Percentiles rank a stretch among this genome's conserved stretches.
phyloP scores from a whole-genome alignment of 2,113 vertebrate species.

The Gnathonemus longibarbis region DNA sequence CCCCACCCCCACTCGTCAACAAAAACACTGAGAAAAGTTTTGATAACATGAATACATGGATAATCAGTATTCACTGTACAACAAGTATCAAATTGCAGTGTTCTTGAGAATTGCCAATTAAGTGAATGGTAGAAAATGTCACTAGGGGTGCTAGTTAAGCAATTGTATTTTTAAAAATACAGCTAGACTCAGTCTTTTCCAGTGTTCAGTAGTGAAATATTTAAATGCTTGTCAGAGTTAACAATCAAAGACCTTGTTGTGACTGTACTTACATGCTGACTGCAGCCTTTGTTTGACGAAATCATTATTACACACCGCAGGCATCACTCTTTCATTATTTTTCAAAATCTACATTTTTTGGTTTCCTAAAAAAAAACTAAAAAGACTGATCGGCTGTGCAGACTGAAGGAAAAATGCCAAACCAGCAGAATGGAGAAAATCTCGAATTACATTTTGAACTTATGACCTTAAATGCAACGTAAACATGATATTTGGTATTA shows the following conservation, averaged over 20 bases:
- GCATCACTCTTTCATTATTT: background rate
- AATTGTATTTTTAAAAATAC: background rate
- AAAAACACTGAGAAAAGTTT: conserved; percentile 5
- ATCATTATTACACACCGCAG: background rate
- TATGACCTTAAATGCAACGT: background rate
- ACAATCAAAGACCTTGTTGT: background rate
- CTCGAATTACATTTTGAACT: background rate
- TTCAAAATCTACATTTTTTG: background rate
- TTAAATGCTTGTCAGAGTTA: background rate
- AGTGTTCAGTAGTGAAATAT: background rate
- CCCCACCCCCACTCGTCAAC: background rate
- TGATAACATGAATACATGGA: background rate
- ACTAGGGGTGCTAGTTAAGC: background rate
- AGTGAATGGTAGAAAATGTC: background rate
- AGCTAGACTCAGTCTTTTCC: background rate
- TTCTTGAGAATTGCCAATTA: background rate
- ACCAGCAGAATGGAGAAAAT: background rate
- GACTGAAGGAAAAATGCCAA: background rate
- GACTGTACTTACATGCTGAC: background rate
- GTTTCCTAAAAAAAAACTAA: background rate
- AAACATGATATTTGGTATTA: background rate
- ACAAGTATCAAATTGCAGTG: background rate
- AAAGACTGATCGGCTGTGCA: background rate
- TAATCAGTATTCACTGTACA: background rate
- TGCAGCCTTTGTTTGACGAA: background rate